phyloP scores from a whole-genome alignment of 2,113 vertebrate species.

The Vimba vimba region DNA sequence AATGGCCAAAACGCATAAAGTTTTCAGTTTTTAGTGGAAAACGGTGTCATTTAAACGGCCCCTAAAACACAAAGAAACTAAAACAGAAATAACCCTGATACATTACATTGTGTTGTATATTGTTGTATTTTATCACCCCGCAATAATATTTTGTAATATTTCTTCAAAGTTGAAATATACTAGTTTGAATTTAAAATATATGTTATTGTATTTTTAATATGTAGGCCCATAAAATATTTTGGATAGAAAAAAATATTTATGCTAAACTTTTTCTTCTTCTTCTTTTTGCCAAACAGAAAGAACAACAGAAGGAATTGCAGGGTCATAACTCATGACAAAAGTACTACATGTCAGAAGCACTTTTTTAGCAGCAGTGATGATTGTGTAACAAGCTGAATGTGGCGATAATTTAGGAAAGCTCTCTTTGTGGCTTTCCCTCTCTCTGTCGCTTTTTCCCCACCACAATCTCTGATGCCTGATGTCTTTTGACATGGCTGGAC shows the following conservation, averaged over 20 bases:
- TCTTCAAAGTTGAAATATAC: too few relatives aligned
- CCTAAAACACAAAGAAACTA: too few relatives aligned
- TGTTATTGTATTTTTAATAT: too few relatives aligned
- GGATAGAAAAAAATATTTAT: not conserved
- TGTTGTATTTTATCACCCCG: too few relatives aligned
- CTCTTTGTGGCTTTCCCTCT: not conserved
- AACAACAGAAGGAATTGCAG: not conserved
- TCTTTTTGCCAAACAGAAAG: too few relatives aligned
- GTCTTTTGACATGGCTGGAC: not conserved
- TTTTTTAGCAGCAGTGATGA: conserved; percentile 12
- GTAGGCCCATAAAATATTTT: not conserved
- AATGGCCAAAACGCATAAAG: too few relatives aligned
- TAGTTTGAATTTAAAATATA: too few relatives aligned
- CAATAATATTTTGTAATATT: too few relatives aligned
- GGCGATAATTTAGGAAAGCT: conserved; percentile 8
- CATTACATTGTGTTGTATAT: too few relatives aligned
- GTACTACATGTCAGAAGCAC: not conserved
- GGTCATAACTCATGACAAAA: conserved; percentile 41
- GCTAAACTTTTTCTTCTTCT: not conserved
- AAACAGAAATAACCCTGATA: too few relatives aligned
- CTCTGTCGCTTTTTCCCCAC: not conserved
- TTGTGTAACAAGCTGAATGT: not conserved
- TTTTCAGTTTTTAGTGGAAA: too few relatives aligned
- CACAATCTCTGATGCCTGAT: conserved; percentile 5
- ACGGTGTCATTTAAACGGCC: too few relatives aligned